Percentiles rank a stretch among this genome's conserved stretches.
phyloP scores from a whole-genome alignment of 2,113 vertebrate genomes.

The Leiothrix lutea region DNA sequence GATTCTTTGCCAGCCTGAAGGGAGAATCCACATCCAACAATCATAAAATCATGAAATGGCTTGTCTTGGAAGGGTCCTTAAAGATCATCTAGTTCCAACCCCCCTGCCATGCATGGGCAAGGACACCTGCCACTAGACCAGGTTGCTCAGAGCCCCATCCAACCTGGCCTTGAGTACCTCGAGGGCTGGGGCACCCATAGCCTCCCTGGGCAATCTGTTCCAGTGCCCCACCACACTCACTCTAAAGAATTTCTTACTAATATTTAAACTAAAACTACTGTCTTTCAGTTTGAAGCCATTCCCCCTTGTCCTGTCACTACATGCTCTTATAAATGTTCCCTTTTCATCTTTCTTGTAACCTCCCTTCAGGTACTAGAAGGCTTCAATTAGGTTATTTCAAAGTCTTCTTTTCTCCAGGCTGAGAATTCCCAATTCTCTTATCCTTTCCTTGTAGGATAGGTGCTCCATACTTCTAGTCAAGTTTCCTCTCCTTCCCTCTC shows the following conservation, averaged over 20 bases:
- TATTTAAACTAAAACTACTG: not conserved
- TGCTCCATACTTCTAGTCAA: not conserved
- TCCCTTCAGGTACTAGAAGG: not conserved
- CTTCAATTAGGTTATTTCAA: not conserved
- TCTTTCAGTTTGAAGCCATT: not conserved
- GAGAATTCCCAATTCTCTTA: not conserved
- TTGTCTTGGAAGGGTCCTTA: not conserved
- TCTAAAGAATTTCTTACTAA: not conserved
- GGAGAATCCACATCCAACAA: not conserved
- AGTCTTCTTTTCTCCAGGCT: not conserved
- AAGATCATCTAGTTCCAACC: too few species aligned
- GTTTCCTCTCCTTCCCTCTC: not conserved
- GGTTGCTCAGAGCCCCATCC: not conserved
- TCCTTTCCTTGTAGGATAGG: not conserved
- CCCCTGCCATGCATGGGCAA: not conserved
- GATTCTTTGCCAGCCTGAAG: not conserved
- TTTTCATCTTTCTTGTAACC: not conserved
- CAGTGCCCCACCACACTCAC: rapidly evolving
- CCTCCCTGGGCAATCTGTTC: not conserved
- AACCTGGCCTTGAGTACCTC: not conserved
- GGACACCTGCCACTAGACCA: not conserved
- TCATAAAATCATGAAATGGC: not conserved
- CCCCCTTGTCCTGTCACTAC: not conserved
- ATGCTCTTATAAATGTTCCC: not conserved
- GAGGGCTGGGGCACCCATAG: not conserved